Evolutionary conservation across 1,140 invertebrate species (phyloP).

Genomic region (Lepidurus apus): DNA sequence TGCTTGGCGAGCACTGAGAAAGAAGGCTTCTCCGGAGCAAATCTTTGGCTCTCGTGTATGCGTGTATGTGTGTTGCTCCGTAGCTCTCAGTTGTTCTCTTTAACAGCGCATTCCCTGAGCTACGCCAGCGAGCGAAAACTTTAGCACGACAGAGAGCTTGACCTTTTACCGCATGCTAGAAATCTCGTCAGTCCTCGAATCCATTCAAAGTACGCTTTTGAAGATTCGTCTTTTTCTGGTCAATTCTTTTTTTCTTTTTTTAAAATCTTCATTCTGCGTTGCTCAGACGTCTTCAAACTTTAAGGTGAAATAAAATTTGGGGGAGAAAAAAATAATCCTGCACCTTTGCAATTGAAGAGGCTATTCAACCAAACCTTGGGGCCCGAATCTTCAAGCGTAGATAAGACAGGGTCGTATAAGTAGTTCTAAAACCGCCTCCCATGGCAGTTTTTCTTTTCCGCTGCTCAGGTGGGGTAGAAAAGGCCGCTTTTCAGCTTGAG

Average conservation of each 20-base stretch:
- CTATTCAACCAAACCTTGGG: not conserved
- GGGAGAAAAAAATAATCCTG: not conserved
- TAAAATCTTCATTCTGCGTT: too few species aligned
- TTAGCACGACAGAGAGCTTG: not conserved
- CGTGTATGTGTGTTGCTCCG: not conserved
- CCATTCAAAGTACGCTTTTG: not conserved
- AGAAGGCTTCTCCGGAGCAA: not conserved
- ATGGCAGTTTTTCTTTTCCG: not conserved
- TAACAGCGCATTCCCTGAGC: conserved; percentile 4
- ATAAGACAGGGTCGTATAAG: not conserved
- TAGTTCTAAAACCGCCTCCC: not conserved
- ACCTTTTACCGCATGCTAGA: not conserved
- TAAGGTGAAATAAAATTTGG: not conserved
- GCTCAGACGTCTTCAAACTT: not conserved
- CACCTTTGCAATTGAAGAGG: not conserved
- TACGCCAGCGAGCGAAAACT: not conserved
- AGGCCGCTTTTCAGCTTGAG: not conserved
- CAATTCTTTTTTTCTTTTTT: too few species aligned
- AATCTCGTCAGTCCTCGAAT: not conserved
- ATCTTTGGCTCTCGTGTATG: not conserved
- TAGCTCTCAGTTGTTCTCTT: not conserved
- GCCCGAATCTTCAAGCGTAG: not conserved
- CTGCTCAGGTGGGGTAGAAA: not conserved
- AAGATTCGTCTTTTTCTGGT: not conserved
- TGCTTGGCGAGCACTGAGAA: not conserved